Evolutionary conservation across 2,797 vertebrate genomes (phyloP).

Genomic region (Anguilla anguilla): DNA sequence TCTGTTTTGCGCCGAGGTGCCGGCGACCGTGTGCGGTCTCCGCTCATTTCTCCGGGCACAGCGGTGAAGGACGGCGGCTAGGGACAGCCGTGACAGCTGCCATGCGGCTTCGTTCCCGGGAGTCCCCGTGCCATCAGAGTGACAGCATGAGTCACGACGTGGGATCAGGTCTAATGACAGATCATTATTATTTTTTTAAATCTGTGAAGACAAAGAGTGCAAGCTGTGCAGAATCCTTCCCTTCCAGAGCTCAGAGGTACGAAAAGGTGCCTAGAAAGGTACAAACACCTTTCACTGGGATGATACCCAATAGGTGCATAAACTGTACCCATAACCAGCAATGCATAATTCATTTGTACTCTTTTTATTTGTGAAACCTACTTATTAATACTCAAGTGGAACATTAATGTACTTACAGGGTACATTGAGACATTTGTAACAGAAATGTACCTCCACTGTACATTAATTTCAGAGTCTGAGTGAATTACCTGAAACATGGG

Average conservation of each 20-base stretch:
- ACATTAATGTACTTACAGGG: too few species aligned
- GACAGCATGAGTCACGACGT: not conserved
- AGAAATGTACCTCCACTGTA: too few species aligned
- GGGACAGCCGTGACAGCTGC: slow-evolving; percentile 1
- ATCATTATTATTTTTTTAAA: not conserved
- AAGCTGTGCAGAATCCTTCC: not conserved
- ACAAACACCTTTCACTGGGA: too few species aligned
- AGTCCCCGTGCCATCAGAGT: not conserved
- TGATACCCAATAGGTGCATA: too few species aligned
- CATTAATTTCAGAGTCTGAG: too few species aligned
- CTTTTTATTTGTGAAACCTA: too few species aligned
- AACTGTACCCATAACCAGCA: too few species aligned
- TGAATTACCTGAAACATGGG: not conserved
- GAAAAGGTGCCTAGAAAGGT: too few species aligned
- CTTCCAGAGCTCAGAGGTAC: not conserved
- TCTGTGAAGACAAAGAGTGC: not conserved
- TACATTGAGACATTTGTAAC: too few species aligned
- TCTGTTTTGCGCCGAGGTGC: not conserved
- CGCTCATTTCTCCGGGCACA: not conserved
- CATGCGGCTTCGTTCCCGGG: not conserved
- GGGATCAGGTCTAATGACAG: not conserved
- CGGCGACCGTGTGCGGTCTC: not conserved
- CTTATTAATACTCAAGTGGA: too few species aligned
- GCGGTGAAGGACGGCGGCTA: not conserved
- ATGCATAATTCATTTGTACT: too few species aligned